Percentiles rank a stretch among this genome's conserved stretches.
Conservation (phyloP, 2,113 vertebrate species). For the Eidolon helvum region DNA sequence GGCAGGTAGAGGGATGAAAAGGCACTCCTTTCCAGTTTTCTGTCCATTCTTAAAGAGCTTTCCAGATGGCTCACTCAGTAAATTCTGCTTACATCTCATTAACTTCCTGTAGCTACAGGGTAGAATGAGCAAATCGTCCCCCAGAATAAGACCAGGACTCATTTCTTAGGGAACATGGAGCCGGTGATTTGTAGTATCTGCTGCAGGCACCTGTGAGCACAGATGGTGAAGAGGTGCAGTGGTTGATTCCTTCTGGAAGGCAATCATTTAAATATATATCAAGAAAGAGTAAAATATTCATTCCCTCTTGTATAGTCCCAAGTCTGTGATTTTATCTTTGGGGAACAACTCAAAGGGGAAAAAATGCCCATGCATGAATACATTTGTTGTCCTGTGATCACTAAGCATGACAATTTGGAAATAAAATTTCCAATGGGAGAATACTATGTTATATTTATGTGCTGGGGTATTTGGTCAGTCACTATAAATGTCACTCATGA, state of each 20-base stretch:
- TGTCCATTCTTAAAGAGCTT: background rate
- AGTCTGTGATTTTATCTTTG: background rate
- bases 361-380: too few relatives aligned
- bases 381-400: too few relatives aligned
- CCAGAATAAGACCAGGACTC: background rate
- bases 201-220: background rate
- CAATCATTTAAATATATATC: background rate
- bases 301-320: background rate
- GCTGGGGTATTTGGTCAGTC: background rate
- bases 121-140: too few relatives aligned
- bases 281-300: background rate
- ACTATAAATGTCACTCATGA: too few relatives aligned
- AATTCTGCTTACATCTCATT: background rate
- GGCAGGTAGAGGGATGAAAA: background rate
- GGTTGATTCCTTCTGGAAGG: background rate
- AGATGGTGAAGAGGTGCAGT: too few relatives aligned
- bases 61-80: background rate
- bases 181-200: background rate
- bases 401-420: background rate
- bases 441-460: rapidly evolving
- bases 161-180: background rate
- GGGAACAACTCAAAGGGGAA: background rate
- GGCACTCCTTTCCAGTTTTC: background rate
- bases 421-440: background rate
- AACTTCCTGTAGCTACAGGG: background rate